Evolutionary conservation across 2,113 vertebrate genomes (phyloP), one percentile per base, ranked within the genome.

Genomic region (Serinus canaria): DNA sequence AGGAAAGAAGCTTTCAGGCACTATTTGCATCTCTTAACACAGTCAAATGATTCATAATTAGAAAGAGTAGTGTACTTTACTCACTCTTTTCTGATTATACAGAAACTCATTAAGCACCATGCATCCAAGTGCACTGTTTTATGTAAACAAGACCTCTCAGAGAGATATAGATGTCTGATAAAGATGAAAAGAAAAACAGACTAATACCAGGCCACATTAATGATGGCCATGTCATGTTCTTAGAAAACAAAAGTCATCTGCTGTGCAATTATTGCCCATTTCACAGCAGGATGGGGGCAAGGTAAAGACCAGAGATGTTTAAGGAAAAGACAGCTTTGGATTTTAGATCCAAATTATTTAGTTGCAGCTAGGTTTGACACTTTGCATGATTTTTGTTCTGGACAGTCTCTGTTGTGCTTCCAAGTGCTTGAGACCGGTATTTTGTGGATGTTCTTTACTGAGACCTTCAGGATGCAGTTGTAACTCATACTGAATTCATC

Each of bases 81-180:
- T 95, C 47, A 72, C 94, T 97, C 95, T 95, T 90, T 83, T 94
- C 96, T 97, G 95, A 95, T 96, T 96, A 84, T 68, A 82, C 92
- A 90, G 96, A 97, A 97, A 95, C 96, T 98, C 98, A 95, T 96
- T 96, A 97, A 97, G 96, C 56, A 56, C 95, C 92, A 64, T 93
- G 93, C 81, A 92, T 95, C 94, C 94, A 93, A 96, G 96, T 96
- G 96, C 70, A 77, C 96, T 98, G 97, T 98, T 98, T 97, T 97
- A 97, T 98, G 97, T 98, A 98, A 98, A 98, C 97, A 98, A 97
- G 97, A 97, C 97, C 96, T 98, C 97, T 96, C 95, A 95, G 96
- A 96, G 97, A 97, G 97, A 97, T 87, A 97, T 46, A 98, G 95
- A 97, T 96, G 97, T 94, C 92, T 96, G 97, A 98, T 98, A 97